Conservation (phyloP, 2,113 vertebrate genomes). For the Pachypanchax playfairii region DNA sequence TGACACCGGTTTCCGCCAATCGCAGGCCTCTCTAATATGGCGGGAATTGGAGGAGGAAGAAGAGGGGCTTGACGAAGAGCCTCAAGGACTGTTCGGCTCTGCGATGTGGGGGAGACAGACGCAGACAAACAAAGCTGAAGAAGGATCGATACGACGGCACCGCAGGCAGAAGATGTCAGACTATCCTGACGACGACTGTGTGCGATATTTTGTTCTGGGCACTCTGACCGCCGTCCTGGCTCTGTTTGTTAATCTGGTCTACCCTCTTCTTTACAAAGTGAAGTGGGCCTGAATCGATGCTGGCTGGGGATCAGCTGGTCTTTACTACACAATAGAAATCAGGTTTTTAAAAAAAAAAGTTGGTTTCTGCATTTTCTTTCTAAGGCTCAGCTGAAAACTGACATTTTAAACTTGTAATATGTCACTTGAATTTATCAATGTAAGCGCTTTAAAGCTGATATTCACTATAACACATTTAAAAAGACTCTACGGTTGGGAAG, state of each 20-base stretch:
- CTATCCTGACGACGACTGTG: slow-evolving; percentile 86
- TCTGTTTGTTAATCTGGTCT: slow-evolving; percentile 89
- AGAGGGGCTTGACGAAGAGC: slow-evolving; percentile 71
- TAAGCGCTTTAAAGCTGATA: neutral
- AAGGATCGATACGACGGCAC: slow-evolving; percentile 35
- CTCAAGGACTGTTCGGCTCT: slow-evolving; percentile 74
- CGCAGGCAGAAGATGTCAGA: slow-evolving; percentile 72
- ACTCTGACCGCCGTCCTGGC: slow-evolving; percentile 89
- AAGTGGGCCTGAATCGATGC: slow-evolving; percentile 78
- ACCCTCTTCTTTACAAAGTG: slow-evolving; percentile 86
- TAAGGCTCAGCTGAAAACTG: too few species aligned
- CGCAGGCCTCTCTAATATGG: slow-evolving; percentile 99
- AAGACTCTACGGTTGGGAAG: neutral
- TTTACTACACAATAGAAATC: neutral
- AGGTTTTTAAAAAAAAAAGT: neutral
- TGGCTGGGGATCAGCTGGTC: neutral
- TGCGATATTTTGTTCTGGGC: slow-evolving; percentile 91
- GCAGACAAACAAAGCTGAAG: slow-evolving; percentile 57
- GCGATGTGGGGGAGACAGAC: slow-evolving; percentile 60
- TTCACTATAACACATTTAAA: neutral
- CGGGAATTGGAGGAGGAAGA: slow-evolving; percentile 98
- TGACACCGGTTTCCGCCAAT: slow-evolving; percentile 98
- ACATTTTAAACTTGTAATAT: too few species aligned
- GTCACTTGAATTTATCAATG: neutral
- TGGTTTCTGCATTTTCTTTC: too few species aligned